Evolutionary conservation across 2,888 invertebrate genomes (phyloP), one percentile per base, ranked within the genome.

Genomic region (Protodeltote pygarga): DNA sequence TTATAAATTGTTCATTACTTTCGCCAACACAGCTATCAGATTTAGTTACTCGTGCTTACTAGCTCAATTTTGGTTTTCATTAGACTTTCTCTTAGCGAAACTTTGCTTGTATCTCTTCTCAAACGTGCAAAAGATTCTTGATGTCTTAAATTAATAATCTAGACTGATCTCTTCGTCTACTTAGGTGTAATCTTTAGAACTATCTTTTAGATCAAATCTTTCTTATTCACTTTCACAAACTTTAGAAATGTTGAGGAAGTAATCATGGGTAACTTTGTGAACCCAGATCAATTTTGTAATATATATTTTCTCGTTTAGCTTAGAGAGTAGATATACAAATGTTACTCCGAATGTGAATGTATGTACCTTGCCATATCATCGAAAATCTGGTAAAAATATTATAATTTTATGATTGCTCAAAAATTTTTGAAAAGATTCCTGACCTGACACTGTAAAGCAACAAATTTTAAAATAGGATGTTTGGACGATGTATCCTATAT

Each of bases 401-500:
- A 42, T 50, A 59, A 65, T 71, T 71, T 71, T 75, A 67, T 68
- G 70, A 77, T 87, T 88, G 88, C 89, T 88, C 89, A 89, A 89
- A 75, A 68, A 35, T 46, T 75, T 74, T 74, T 70, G 63, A 72
- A 72, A 73, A 73, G 83, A 85, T 87, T 86, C 82, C 86, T 81
- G 81, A 74, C 71, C 73, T 71, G 64, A 67, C 68, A 65, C 71
- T 38, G 69, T 65, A 68, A 79, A 80, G 75, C 79, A 77, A 77
- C 46, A 68, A 53, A 62, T 71, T 73, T 70, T 58, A 54, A 67
- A 71, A 78, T 77, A 75, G 69, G 67, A 74, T 78, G 77, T 83
- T 79, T 81, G 79, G 80, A 82, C 55, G 74, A 77, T 78, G 82
- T 83, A 85, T 81, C 78, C 79, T 81, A 77, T 85, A 81, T 81